These are phyloP conservation scores for Microplitis deprimator DNA, from an alignment of 2,888 invertebrate genomes.

Conservation along the genomic window DNA sequence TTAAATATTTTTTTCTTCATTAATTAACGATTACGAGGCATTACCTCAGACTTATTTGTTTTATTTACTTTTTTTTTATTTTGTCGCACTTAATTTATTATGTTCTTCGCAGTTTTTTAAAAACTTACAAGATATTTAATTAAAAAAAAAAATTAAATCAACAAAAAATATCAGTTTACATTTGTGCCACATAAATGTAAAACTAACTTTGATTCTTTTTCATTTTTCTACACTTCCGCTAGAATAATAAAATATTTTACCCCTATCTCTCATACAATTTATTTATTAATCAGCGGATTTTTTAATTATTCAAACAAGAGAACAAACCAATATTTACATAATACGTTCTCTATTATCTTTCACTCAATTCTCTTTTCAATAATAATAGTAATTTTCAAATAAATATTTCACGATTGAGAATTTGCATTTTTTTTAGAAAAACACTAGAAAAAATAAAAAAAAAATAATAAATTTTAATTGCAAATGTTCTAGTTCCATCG, in stretches of 20 bases:
- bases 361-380: constrained; percentile 13
- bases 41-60: constrained; percentile 40
- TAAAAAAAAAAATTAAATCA: constrained; percentile 31
- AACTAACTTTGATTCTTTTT: constrained; percentile 57
- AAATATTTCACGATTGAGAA: constrained; percentile 36
- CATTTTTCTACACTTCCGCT: constrained; percentile 33
- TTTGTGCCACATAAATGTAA: constrained; percentile 56
- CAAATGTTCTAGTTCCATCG: constrained; percentile 41
- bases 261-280: neutral
- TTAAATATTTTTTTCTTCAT: constrained; percentile 46
- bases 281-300: constrained; percentile 30
- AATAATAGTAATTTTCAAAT: constrained; percentile 23
- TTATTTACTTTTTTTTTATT: constrained; percentile 42
- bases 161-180: constrained; percentile 44
- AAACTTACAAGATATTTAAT: constrained; percentile 18
- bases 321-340: constrained; percentile 63
- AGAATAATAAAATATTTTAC: neutral
- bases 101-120: constrained; percentile 34
- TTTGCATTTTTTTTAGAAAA: constrained; percentile 44
- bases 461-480: constrained; percentile 38
- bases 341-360: constrained; percentile 53
- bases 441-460: constrained; percentile 36
- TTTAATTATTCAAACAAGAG: constrained; percentile 50
- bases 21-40: constrained; percentile 32
- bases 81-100: constrained; percentile 42